Evolutionary conservation across 2,888 invertebrate genomes (phyloP), one percentile per base, ranked within the genome.

Genomic region (Euproctis similis): DNA sequence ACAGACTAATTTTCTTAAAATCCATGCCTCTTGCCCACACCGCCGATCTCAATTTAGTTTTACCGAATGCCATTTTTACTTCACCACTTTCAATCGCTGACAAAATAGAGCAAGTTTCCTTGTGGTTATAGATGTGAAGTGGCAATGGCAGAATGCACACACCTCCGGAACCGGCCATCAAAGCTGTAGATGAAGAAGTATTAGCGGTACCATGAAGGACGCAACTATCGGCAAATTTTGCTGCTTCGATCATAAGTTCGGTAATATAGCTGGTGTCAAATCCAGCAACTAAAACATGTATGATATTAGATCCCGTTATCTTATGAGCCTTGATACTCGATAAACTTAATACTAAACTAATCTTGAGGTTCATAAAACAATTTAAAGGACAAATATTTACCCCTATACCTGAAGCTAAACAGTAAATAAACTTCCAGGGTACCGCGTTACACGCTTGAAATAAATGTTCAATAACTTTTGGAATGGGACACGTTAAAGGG

Each of bases 351-450:
- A 84, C 39, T 11, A 84, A 53, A 42, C 47, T 61, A 38, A 81
- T 77, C 53, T 84, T 84, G 1, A 78, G 59, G 30, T 76, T 70
- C 67, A 84, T 76, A 36, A 76, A 84, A 38, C 74, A 74, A 39
- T 71, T 66, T 18, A 72, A 46, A 8, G 84, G 84, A 21, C 73
- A 71, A 8, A 72, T 47, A 30, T 64, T 68, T 9, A 63, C 46
- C 7, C 78, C 82, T 30, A 84, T 66, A 17, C 59, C 67, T 1
- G 78, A 80, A 22, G 84, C 71, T 4, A 84, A 53, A 28, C 77
- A 77, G 45, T 77, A 82, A 30, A 84, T 64, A 37, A 82, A 82
- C 42, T 69, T 73, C 77, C 78, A 84, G 7, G 82, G 63, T 7
- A 65, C 25, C 6, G 64, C 64, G 13, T 61, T 48, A 37, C 77